These are phyloP conservation scores for Drosophila helvetica DNA, from an alignment of 2,888 invertebrate species.

Conservation along the genomic window DNA sequence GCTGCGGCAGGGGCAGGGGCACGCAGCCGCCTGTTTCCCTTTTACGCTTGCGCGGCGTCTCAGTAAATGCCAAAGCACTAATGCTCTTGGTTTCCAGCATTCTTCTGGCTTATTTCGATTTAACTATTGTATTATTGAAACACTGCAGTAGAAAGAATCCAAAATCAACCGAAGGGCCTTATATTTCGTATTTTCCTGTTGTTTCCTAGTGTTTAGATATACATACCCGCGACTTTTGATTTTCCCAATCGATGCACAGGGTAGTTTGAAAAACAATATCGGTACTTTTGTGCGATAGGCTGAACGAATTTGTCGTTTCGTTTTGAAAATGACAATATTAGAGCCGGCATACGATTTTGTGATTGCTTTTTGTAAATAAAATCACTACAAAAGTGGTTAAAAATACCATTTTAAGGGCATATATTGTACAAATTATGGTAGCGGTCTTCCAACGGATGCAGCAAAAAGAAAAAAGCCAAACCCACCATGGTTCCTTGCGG, in stretches of 20 bases:
- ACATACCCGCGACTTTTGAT: neutral
- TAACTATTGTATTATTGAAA: neutral
- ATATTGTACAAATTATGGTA: too few relatives aligned
- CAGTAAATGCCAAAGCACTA: slow-evolving; percentile 53
- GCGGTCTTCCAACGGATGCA: too few relatives aligned
- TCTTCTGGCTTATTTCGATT: neutral
- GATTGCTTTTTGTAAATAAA: too few relatives aligned
- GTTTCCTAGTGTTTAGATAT: neutral
- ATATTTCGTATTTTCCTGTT: neutral
- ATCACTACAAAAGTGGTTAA: too few relatives aligned
- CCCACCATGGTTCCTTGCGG: too few relatives aligned
- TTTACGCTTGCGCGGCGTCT: slow-evolving; percentile 82
- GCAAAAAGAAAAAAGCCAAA: too few relatives aligned
- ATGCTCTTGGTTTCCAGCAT: slow-evolving; percentile 75
- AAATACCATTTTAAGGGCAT: too few relatives aligned
- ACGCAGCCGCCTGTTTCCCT: slow-evolving; percentile 63
- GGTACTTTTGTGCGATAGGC: too few relatives aligned
- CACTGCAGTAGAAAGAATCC: neutral
- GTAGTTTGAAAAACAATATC: too few relatives aligned
- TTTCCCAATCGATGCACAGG: neutral
- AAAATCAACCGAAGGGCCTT: neutral
- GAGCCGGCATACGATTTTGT: too few relatives aligned
- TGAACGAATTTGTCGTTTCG: too few relatives aligned
- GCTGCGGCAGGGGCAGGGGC: slow-evolving; percentile 26
- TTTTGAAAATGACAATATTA: too few relatives aligned